Conservation (phyloP, 2,888 invertebrate genomes). For the Ecliptopera silaceata region DNA sequence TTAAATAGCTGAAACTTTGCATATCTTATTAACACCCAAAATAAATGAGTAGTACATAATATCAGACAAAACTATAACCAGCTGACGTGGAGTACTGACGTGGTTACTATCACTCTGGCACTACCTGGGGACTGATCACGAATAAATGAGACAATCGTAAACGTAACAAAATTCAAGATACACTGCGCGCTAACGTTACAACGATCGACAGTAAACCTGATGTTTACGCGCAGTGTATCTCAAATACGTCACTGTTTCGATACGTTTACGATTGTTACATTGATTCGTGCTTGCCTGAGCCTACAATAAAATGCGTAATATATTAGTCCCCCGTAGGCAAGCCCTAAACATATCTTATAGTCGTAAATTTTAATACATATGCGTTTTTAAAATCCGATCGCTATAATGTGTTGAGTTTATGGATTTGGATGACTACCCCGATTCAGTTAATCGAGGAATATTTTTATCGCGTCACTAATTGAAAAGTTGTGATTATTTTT, state of each 20-base stretch:
- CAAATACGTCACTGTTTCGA: no score
- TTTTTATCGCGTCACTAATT: constrained; percentile 19
- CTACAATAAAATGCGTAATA: constrained; percentile 14
- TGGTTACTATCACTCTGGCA: constrained; percentile 10
- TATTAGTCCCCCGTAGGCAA: constrained; percentile 21
- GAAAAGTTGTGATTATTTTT: constrained; percentile 22
- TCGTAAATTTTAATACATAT: constrained; percentile 29
- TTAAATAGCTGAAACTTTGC: no score
- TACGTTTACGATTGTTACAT: no score
- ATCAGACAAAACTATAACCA: constrained; percentile 5
- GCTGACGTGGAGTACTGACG: not conserved
- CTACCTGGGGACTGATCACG: no score
- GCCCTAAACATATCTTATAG: constrained; percentile 21
- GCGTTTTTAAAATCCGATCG: constrained; percentile 26
- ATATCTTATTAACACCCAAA: no score
- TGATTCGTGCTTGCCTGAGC: no score
- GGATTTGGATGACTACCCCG: constrained; percentile 10
- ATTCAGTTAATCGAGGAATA: constrained; percentile 18
- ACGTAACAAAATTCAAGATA: no score
- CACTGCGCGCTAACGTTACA: no score
- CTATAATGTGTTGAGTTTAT: constrained; percentile 34
- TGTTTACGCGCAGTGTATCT: no score
- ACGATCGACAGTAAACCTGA: no score
- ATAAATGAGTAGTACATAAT: not conserved
- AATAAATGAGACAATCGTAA: no score